Conservation (phyloP, 2,113 vertebrate genomes). For the Colaptes auratus region DNA sequence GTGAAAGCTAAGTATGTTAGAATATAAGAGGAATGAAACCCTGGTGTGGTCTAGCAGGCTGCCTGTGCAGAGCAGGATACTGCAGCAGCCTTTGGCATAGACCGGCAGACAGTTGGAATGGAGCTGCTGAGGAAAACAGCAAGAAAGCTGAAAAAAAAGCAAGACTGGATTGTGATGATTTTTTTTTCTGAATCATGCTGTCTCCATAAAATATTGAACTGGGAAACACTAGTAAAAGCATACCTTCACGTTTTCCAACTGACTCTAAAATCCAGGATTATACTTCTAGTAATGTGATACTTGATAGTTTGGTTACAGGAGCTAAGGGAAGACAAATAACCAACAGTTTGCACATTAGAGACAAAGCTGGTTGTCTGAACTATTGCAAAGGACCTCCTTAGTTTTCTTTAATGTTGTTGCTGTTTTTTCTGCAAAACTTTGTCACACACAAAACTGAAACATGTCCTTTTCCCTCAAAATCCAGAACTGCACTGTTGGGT, state of each 20-base stretch:
- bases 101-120: not conserved
- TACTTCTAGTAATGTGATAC: not conserved
- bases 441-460: not conserved
- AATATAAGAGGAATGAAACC: not conserved
- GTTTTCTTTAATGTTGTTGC: not conserved
- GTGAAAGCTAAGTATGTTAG: not conserved
- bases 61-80: not conserved
- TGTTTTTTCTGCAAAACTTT: not conserved
- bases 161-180: not conserved
- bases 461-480: not conserved
- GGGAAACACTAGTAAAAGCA: not conserved
- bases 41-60: not conserved
- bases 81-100: not conserved
- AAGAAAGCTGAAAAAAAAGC: not conserved
- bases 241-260: not conserved
- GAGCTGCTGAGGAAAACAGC: not conserved
- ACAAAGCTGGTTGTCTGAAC: not conserved
- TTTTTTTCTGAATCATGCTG: not conserved
- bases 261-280: not conserved
- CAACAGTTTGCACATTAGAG: not conserved
- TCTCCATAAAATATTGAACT: not conserved
- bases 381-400: not conserved
- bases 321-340: not conserved
- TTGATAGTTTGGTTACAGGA: not conserved
- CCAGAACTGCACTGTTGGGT: not conserved